Evolutionary conservation across 1,140 invertebrate species (phyloP).

Genomic region (Linepithema humile): DNA sequence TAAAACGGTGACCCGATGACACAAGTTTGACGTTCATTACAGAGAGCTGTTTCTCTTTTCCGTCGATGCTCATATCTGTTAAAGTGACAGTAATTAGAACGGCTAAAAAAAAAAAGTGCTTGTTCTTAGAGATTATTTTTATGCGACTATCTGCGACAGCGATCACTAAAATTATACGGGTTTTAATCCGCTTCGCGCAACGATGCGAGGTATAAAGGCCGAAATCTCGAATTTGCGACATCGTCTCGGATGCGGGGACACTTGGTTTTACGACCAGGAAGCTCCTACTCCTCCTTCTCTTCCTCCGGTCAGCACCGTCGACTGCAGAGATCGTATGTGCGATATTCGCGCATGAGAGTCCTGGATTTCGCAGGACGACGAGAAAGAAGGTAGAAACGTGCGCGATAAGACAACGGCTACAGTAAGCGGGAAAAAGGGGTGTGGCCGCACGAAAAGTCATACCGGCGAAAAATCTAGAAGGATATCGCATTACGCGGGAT

Average conservation of each 20-base stretch:
- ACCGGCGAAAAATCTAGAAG: constrained; percentile 13
- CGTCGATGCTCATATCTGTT: not conserved
- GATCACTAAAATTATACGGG: not conserved
- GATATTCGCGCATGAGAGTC: constrained; percentile 66
- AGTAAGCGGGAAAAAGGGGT: constrained; percentile 51
- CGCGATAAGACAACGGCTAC: constrained; percentile 56
- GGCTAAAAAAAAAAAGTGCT: not conserved
- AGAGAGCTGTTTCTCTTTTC: not conserved
- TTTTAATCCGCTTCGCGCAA: not conserved
- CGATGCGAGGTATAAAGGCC: not conserved
- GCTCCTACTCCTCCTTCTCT: not conserved
- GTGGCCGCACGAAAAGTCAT: constrained; percentile 36
- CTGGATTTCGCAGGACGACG: constrained; percentile 47
- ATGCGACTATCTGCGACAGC: not conserved
- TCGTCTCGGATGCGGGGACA: constrained; percentile 41
- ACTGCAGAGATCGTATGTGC: constrained; percentile 59
- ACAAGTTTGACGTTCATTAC: not conserved
- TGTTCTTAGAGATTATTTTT: not conserved
- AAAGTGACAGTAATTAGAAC: not conserved
- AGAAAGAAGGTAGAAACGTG: constrained; percentile 42
- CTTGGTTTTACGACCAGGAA: constrained; percentile 59
- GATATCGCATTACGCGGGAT: constrained; percentile 54
- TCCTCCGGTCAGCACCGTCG: constrained; percentile 55
- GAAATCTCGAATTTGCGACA: constrained; percentile 21
- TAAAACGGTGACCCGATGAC: not conserved